Base-by-base conservation (phyloP, 2,797 vertebrate species). In the Macrochelys suwanniensis region DNA sequence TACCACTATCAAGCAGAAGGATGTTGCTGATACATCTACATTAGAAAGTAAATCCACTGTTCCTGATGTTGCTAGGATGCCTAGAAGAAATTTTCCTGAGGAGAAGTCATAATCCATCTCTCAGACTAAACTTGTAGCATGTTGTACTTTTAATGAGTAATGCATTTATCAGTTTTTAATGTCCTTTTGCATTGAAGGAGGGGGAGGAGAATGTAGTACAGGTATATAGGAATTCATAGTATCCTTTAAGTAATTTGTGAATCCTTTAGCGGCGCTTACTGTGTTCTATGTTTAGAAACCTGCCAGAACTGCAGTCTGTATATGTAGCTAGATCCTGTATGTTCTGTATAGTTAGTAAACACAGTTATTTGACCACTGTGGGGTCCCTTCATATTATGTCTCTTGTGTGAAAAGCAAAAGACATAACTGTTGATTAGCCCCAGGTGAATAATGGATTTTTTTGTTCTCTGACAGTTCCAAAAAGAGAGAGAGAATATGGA, bases 141-240 rank as follows among this genome's bases (percentile, higher is more conserved):
- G 21, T 4, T 17, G 33, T 1, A 85, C 89, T 51, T 68, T 80
- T 33, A 65, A 50, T 19, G 86, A 95, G 21, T 16, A 79, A 86
- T n/a, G 10, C 10, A 2, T 82, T 91, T 78, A 1, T 33, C 83
- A 53, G 5, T 33, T 15, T 80, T 80, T 51, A 82, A 49, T 1
- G 47, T 12, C 47, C 31, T 56, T 37, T 85, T 54, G 10, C 1
- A 1, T 50, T 54, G 23, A 31, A 85, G 19, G 8, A 85, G 19
- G 8, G 82, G 28, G 6, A 84, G 51, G 85, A 47, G 13, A 26
- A 47, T 5, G 8, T 45, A 65, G 13, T 3, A 42, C 37, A 42
- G 37, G 37, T 0, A 0, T 33, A 61, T 61, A 61, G 59, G 6
- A 61, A 61, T 31, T 61, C 59, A 33, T 59, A 33, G 57, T 59